Conservation (phyloP, 1,140 invertebrate genomes). For the Temnothorax curvispinosus region DNA sequence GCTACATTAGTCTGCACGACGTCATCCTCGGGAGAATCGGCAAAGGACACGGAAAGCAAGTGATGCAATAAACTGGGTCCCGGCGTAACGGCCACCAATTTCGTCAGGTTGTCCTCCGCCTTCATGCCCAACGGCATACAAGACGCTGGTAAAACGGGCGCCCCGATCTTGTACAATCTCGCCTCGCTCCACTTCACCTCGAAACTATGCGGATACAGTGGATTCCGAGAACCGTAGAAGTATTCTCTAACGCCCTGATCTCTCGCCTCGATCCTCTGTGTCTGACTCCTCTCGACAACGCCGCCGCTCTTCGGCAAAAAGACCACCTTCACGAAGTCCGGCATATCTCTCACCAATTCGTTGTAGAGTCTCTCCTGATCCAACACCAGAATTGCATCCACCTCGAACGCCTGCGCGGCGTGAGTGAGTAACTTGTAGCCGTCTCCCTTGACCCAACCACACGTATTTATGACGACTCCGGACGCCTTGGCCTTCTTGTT, state of each 20-base stretch:
- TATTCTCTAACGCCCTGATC: constrained; percentile 96
- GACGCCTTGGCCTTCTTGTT: constrained; percentile 95
- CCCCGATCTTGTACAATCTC: constrained; percentile 97
- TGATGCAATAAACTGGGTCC: constrained; percentile 93
- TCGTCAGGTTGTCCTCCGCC: constrained; percentile 96
- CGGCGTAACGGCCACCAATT: constrained; percentile 93
- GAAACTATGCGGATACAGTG: constrained; percentile 96
- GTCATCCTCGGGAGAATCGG: constrained; percentile 91
- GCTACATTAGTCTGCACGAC: constrained; percentile 94
- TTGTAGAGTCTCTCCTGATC: constrained; percentile 99
- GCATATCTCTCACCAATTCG: constrained; percentile 97
- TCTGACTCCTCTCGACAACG: constrained; percentile 94
- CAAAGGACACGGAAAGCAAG: constrained; percentile 94
- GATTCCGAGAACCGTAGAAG: constrained; percentile 95
- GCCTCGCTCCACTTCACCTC: constrained; percentile 95
- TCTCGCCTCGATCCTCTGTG: constrained; percentile 90
- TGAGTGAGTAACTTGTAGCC: constrained; percentile 94
- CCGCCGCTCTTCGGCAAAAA: constrained; percentile 98
- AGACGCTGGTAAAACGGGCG: constrained; percentile 95
- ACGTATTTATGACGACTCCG: constrained; percentile 99
- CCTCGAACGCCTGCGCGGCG: constrained; percentile 97
- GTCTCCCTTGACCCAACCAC: constrained; percentile 97
- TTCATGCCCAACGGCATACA: constrained; percentile 98
- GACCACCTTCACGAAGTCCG: constrained; percentile 96
- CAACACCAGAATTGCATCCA: constrained; percentile 97